Conservation (phyloP, 2,888 invertebrate species). For the Gortyna flavago region DNA sequence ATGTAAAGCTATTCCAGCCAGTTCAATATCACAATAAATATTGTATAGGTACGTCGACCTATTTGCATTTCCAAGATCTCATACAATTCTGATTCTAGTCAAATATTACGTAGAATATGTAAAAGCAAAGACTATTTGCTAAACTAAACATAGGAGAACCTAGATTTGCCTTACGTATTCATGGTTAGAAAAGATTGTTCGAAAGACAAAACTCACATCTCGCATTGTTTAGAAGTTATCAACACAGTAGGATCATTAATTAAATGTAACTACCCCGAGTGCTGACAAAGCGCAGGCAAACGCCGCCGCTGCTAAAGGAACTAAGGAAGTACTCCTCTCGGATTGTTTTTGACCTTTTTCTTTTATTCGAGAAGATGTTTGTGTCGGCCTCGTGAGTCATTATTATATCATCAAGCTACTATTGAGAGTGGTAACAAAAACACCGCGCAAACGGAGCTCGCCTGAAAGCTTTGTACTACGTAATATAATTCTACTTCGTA, state of each 20-base stretch:
- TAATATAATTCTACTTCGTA: slow-evolving; percentile 63
- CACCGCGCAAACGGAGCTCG: slow-evolving; percentile 37
- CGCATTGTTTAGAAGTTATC: slow-evolving; percentile 54
- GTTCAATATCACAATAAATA: slow-evolving; percentile 39
- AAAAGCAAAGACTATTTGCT: slow-evolving; percentile 54
- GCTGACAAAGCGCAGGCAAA: slow-evolving; percentile 57
- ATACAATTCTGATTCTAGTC: slow-evolving; percentile 51
- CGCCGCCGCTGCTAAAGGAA: slow-evolving; percentile 33
- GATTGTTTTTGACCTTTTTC: slow-evolving; percentile 60
- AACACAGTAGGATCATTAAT: slow-evolving; percentile 57
- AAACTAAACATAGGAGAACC: slow-evolving; percentile 54
- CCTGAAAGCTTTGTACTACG: slow-evolving; percentile 59
- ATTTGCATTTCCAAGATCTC: slow-evolving; percentile 53
- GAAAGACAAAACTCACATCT: slow-evolving; percentile 35
- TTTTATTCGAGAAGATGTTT: slow-evolving; percentile 57
- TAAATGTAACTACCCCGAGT: slow-evolving; percentile 52
- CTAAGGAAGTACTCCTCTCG: slow-evolving; percentile 42
- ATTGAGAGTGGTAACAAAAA: slow-evolving; percentile 58
- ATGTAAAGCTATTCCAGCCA: slow-evolving; percentile 22
- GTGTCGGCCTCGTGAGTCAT: slow-evolving; percentile 60
- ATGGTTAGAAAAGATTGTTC: slow-evolving; percentile 25
- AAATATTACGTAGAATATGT: slow-evolving; percentile 56
- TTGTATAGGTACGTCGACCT: slow-evolving; percentile 36
- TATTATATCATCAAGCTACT: slow-evolving; percentile 65
- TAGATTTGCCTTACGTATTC: slow-evolving; percentile 38